Evolutionary conservation across 2,113 vertebrate genomes (phyloP).

Genomic region (Collichthys lucidus): DNA sequence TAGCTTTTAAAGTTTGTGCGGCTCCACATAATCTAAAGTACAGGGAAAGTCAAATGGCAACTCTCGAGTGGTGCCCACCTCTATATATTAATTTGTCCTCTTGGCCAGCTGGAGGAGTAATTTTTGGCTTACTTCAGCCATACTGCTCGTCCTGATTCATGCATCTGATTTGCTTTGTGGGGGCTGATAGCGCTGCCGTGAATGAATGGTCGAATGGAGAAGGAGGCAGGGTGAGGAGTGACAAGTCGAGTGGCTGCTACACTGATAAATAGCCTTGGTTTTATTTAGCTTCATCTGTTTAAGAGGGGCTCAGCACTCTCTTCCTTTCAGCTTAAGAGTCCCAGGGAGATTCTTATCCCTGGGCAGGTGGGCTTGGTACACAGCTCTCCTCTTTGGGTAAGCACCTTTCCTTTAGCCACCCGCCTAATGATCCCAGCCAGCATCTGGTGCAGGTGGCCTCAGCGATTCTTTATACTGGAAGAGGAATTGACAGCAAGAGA

Average conservation of each 20-base stretch:
- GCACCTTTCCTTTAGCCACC: slow-evolving; percentile 68
- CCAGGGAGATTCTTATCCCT: slow-evolving; percentile 66
- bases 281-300: slow-evolving; percentile 80
- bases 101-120: slow-evolving; percentile 58
- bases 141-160: slow-evolving; percentile 58
- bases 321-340: slow-evolving; percentile 74
- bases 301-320: slow-evolving; percentile 65
- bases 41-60: slow-evolving; percentile 52
- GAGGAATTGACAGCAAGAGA: slow-evolving; percentile 54
- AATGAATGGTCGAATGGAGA: slow-evolving; percentile 68
- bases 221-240: slow-evolving; percentile 63
- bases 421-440: slow-evolving; percentile 72
- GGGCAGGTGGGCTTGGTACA: slow-evolving; percentile 69
- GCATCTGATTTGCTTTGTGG: slow-evolving; percentile 68
- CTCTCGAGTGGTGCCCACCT: slow-evolving; percentile 36
- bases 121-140: slow-evolving; percentile 61
- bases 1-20: slow-evolving; percentile 41
- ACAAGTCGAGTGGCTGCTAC: slow-evolving; percentile 67
- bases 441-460: slow-evolving; percentile 71
- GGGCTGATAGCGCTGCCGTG: slow-evolving; percentile 28
- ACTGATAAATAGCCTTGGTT: slow-evolving; percentile 75
- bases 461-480: slow-evolving; percentile 59
- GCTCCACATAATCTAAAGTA: slow-evolving; percentile 48
- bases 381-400: slow-evolving; percentile 70
- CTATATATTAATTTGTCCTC: slow-evolving; percentile 59